Conservation (phyloP, 2,797 vertebrate genomes). For the Poeciliopsis infans region DNA sequence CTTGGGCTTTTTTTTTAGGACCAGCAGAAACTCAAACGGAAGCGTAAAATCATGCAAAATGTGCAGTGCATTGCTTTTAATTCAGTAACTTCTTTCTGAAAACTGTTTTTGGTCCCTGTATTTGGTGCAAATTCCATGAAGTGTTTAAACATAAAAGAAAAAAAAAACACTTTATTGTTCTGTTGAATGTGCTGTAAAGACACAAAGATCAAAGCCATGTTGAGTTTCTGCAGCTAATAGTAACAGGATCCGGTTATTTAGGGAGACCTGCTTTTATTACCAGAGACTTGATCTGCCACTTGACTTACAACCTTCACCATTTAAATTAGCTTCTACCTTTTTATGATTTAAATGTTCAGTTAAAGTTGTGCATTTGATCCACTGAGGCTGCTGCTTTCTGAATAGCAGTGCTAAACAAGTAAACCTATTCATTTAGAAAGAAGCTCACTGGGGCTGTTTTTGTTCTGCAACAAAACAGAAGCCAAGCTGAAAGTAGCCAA, state of each 20-base stretch:
- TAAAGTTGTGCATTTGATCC: conserved; percentile 12
- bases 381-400: background rate
- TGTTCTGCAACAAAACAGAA: background rate
- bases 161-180: background rate
- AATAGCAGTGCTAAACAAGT: conserved; percentile 20
- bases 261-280: background rate
- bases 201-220: background rate
- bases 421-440: background rate
- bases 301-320: conserved; percentile 20
- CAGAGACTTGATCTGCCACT: background rate
- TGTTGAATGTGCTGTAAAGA: background rate
- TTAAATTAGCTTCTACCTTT: conserved; percentile 15
- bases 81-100: background rate
- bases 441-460: background rate
- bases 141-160: background rate
- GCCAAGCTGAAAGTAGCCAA: background rate
- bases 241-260: background rate
- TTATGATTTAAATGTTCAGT: conserved; percentile 4
- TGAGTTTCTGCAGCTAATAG: background rate
- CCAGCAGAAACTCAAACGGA: too few species aligned
- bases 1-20: too few species aligned
- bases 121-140: background rate
- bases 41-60: too few species aligned
- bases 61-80: background rate
- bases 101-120: background rate